These are phyloP conservation scores for Anarhynchus alexandrinus DNA, from an alignment of 2,113 vertebrate species.

Conservation along the genomic window DNA sequence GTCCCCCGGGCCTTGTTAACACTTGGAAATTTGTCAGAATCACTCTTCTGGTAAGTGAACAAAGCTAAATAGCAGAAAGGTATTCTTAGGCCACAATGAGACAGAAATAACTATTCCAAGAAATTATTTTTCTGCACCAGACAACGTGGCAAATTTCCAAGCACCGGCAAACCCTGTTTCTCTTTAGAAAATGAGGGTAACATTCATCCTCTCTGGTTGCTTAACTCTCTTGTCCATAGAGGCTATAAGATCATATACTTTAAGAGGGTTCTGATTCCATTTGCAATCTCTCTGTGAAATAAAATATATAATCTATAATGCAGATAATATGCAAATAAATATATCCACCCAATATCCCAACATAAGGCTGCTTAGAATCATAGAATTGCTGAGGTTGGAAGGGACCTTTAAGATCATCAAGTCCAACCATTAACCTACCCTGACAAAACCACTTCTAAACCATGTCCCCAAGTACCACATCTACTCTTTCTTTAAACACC, in stretches of 20 bases:
- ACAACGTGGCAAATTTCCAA: neutral
- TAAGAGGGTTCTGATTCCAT: neutral
- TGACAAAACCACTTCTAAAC: too few species aligned
- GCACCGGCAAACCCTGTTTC: neutral
- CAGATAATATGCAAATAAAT: neutral
- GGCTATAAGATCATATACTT: neutral
- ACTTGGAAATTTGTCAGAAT: slow-evolving; percentile 29
- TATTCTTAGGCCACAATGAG: neutral
- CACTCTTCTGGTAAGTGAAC: neutral
- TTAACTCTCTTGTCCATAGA: neutral
- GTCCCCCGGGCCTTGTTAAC: slow-evolving; percentile 9
- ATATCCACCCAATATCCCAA: neutral
- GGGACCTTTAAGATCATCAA: too few species aligned
- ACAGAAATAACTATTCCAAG: neutral
- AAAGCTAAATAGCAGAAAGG: slow-evolving; percentile 34
- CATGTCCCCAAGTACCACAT: too few species aligned
- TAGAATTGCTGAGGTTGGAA: too few species aligned
- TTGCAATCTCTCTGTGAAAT: neutral
- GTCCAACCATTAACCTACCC: too few species aligned
- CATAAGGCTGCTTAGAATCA: neutral
- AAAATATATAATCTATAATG: neutral
- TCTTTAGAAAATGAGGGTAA: neutral
- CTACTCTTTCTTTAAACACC: too few species aligned
- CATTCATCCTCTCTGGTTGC: neutral
- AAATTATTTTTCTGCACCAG: neutral